Evolutionary conservation across 2,113 vertebrate species (phyloP), one percentile per base, ranked within the genome.

Genomic region (Octodon degus): DNA sequence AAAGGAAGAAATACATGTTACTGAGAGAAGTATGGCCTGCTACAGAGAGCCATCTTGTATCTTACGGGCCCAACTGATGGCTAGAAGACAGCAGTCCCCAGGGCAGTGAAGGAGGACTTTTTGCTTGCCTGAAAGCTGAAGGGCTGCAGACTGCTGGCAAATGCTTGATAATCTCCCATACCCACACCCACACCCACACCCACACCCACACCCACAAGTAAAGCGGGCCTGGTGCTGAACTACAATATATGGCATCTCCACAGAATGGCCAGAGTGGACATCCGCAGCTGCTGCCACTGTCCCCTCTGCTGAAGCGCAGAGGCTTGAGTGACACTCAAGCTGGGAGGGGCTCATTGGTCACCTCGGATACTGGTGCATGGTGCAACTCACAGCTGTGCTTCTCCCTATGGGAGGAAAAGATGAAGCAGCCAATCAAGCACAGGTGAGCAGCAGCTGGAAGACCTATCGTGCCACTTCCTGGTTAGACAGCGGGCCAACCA

Each of bases 41-140:
- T 34, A 70, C 77, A 77, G 1, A 25, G 84, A 68, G 55, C 50
- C 58, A 30, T 50, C 58, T 70, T n/a, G 34, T 8, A 25, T 40
- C 80, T 11, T 6, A 81, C 60, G n/a, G 55, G 9, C 12, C 40
- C 53, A 43, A 30, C 43, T 76, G 67, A 96, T 32, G 91, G 74
- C n/a, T 95, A 12, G 34, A 53, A 3, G 84, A 89, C n/a, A 58
- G 50, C 62, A 76, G 55, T 79, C n/a, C 77, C 47, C 43, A 58
- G 86, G 77, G 65, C 40, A 79, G 65, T 70, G 85, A 91, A 70
- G 62, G 89, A 94, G 76, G 77, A 67, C 53, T 27, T 93, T 74
- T 77, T 32, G n/a, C 40, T 93, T 27, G 7, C 79, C 53, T 94
- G 68, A 79, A 62, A 65, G 83, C 14, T 11, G 53, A 91, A 89